Base-by-base conservation (phyloP, 2,888 invertebrate genomes). In the Barypeithes pellucidus region DNA sequence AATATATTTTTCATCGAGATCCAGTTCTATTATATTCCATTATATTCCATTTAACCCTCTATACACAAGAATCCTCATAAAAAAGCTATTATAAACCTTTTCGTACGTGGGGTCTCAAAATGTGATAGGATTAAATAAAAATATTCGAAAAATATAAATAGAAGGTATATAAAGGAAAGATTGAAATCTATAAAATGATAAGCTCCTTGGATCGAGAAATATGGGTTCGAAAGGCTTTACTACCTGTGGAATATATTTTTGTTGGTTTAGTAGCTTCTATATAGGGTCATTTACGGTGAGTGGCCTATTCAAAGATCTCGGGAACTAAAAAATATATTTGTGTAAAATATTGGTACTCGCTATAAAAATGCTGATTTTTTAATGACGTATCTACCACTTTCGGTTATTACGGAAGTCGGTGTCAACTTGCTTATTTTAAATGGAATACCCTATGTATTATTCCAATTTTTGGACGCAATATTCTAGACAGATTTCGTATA, bases 51-150 rank as follows among this genome's bases (percentile, higher is more conserved):
- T 63, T 63, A 50, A 63, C 63, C 33, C 63, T 20, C 1, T 69
- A 43, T n/a, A 61, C 57, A 67, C 29, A 62, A 16, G 1, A 39
- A 41, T 52, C 39, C 62, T 54, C 43, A 69, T 69, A 69, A 67
- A 72, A 72, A 62, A 67, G 57, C 72, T 52, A 72, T 72, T 72
- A 72, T 59, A 39, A 41, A 24, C 52, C 14, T 66, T 70, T 50
- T 41, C 50, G 33, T 67, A 50, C 62, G 72, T 67, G 72, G 61
- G 72, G 72, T 67, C 72, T 39, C 72, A 22, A 45, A 59, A 52
- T 39, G 61, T 62, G 60, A 69, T 39, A 41, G 61, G 72, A 72
- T 72, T 66, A 66, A 41, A 52, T 57, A 47, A 24, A 67, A 67
- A 24, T 61, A 61, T 47, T 41, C 41, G 39, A 69, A 29, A 69